Base-by-base conservation (phyloP, 2,113 vertebrate genomes). In the Alligator mississippiensis region DNA sequence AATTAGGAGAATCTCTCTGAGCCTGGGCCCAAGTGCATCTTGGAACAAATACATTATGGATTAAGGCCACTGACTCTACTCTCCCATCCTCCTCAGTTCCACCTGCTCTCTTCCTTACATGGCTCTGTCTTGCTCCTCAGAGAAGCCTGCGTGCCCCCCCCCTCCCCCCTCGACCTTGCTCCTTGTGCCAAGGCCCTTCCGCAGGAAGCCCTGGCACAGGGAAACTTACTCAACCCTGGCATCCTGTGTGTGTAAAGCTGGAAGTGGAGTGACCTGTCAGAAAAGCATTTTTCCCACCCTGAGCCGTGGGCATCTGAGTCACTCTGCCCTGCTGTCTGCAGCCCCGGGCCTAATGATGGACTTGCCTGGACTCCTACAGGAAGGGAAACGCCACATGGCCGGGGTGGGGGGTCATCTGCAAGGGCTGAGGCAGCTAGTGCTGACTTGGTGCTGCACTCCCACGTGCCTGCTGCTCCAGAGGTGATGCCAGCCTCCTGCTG, bases 281-380 rank as follows among this genome's bases (percentile, higher is more conserved):
- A 70, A 81, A 90, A 90, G 27, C 54, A 90, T 85, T 85, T 76
- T 76, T 28, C 30, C 61, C 18, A 38, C n/a, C 54, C n/a, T 64
- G 55, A 57, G 22, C 15, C 34, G 58, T 21, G 2, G 27, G 59
- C 61, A 27, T 14, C 81, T 84, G 92, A 90, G 19, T 90, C 93
- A 94, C 62, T 54, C 30, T 55, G 19, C 34, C n/a, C 25, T 61
- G 19, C 55, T 38, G 27, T 13, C 59, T 55, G 21, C 7, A 27
- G 14, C 78, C 76, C 66, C 2, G 1, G 9, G 5, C 12, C 54
- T 75, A 38, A 59, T 9, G 18, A 2, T 5, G 3, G 8, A 5
- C 11, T 3, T 60, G 14, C 60, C 47, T 1, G 0, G 4, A 38
- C 4, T 16, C 14, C 2, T 30, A 24, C 4, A 5, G 28, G 38